Conservation (phyloP, 2,113 vertebrate species). For the Eurypyga helias region DNA sequence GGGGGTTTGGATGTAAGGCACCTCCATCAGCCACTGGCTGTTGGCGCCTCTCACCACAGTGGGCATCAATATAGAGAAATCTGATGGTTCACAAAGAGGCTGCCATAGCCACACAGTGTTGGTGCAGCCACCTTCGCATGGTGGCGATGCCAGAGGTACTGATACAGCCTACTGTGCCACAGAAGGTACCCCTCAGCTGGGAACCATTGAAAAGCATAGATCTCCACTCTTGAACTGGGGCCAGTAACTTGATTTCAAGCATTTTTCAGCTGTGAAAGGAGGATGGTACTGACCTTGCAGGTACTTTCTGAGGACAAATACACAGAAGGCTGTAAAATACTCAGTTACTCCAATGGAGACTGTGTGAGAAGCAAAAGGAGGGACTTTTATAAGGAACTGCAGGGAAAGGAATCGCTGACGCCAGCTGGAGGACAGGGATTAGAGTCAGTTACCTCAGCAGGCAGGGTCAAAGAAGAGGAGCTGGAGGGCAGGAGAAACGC, state of each 20-base stretch:
- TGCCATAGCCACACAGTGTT: not conserved
- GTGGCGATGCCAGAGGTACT: not conserved
- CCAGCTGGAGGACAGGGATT: not conserved
- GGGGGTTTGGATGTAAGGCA: not conserved
- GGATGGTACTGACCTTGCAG: not conserved
- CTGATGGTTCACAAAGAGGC: not conserved
- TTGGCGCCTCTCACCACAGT: not conserved
- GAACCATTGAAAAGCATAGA: not conserved
- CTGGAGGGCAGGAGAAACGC: not conserved
- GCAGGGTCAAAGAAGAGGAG: not conserved
- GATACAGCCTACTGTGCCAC: not conserved
- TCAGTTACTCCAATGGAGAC: not conserved
- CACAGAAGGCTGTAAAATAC: not conserved
- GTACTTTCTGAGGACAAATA: not conserved
- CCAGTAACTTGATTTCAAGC: not conserved
- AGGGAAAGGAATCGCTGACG: not conserved
- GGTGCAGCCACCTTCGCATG: not conserved
- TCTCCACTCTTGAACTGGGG: not conserved
- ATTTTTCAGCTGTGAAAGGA: not conserved
- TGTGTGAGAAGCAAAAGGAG: not conserved
- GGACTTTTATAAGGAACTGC: not conserved
- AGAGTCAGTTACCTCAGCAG: not conserved
- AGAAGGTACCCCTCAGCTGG: not conserved
- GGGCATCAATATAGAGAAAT: not conserved
- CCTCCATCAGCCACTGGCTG: not conserved